Evolutionary conservation across 2,797 vertebrate species (phyloP).

Genomic region (Euthynnus affinis): DNA sequence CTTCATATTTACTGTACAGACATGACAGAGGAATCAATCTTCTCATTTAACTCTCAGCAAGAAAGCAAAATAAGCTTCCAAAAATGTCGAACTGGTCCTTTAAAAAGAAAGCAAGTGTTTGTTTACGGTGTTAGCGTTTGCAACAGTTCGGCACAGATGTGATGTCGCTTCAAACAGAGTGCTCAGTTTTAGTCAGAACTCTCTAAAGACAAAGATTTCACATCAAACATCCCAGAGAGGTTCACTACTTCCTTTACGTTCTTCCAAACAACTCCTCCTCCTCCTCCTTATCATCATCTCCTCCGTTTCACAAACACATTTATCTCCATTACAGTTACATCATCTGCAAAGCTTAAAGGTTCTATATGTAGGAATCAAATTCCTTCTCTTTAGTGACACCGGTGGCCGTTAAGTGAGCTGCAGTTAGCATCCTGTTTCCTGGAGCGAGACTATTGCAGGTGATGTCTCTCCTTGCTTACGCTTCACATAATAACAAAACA

Average conservation of each 20-base stretch:
- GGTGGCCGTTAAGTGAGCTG: no score
- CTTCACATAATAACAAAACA: no score
- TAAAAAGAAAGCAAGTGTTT: slow-evolving; percentile 1
- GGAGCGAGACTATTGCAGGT: no score
- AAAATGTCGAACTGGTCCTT: slow-evolving; percentile 21
- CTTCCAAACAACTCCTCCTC: slow-evolving; percentile 46
- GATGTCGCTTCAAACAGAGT: slow-evolving; percentile 56
- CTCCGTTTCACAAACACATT: slow-evolving; percentile 62
- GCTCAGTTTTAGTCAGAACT: slow-evolving; percentile 35
- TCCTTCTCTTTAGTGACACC: no score
- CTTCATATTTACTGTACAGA: neutral
- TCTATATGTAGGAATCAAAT: no score
- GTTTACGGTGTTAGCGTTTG: slow-evolving; percentile 5
- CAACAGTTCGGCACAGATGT: slow-evolving; percentile 12
- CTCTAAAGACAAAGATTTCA: slow-evolving; percentile 7
- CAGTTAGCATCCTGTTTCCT: no score
- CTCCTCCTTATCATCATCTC: slow-evolving; percentile 12
- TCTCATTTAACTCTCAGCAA: neutral
- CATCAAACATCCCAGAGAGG: slow-evolving; percentile 33
- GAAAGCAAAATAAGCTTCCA: neutral
- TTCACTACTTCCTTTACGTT: slow-evolving; percentile 45
- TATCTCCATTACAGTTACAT: slow-evolving; percentile 78
- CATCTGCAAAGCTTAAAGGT: slow-evolving; percentile 89
- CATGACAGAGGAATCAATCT: neutral
- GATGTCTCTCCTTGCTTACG: no score